A percentile compares a stretch with the other conserved stretches of the same genome.
Evolutionary conservation across 1,140 invertebrate genomes (phyloP).

Genomic region (Idris sp.): DNA sequence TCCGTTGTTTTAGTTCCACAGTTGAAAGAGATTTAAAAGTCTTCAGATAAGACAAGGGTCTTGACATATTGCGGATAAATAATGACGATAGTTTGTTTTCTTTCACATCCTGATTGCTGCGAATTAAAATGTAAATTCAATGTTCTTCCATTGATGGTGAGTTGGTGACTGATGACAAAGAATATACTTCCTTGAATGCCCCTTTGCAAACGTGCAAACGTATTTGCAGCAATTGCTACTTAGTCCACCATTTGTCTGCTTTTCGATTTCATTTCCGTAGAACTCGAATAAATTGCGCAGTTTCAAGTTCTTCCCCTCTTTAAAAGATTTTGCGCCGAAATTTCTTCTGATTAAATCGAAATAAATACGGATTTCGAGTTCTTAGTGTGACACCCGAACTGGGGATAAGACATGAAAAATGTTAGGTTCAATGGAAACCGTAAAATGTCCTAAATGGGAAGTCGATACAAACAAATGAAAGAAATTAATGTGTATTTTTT

Average conservation of each 20-base stretch:
- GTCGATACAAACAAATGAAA: conserved; percentile 27
- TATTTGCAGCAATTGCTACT: conserved; percentile 47
- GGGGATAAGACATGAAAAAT: conserved; percentile 43
- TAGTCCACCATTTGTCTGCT: conserved; percentile 46
- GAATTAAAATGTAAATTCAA: conserved; percentile 39
- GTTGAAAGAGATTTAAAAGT: not conserved
- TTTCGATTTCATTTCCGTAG: conserved; percentile 55
- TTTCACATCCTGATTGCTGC: conserved; percentile 7
- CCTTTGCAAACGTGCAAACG: conserved; percentile 24
- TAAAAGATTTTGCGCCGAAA: conserved; percentile 14
- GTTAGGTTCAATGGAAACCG: conserved; percentile 9
- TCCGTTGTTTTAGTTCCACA: no score
- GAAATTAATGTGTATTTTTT: conserved; percentile 28
- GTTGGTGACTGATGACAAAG: conserved; percentile 39
- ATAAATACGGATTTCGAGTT: conserved; percentile 51
- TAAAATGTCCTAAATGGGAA: conserved; percentile 25
- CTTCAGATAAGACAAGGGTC: not conserved
- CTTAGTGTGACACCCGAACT: conserved; percentile 42
- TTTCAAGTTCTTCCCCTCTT: conserved; percentile 35
- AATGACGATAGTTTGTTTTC: not conserved
- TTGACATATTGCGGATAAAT: not conserved
- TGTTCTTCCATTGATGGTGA: conserved; percentile 36
- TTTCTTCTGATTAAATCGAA: conserved; percentile 52
- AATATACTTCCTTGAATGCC: conserved; percentile 27
- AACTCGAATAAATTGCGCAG: conserved; percentile 45